Evolutionary conservation across 2,797 vertebrate species (phyloP).

Genomic region (Ispidina picta): DNA sequence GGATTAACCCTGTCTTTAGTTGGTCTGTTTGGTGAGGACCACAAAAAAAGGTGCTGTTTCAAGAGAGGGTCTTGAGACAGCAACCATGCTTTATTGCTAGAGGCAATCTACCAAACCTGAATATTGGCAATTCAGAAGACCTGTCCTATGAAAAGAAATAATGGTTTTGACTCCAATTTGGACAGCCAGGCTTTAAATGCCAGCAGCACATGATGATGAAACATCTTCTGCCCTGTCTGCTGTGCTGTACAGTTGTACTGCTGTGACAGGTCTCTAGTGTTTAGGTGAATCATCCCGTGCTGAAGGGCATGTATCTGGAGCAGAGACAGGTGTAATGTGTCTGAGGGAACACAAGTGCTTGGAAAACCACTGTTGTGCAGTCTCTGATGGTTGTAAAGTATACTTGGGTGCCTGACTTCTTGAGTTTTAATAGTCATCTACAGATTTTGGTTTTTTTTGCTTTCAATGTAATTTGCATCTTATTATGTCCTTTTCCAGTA

Average conservation of each 20-base stretch:
- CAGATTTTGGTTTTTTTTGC: not conserved
- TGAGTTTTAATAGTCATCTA: not conserved
- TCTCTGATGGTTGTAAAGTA: not conserved
- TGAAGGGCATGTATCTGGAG: not conserved
- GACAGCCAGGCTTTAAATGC: not conserved
- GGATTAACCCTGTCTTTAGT: not conserved
- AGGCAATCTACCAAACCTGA: not conserved
- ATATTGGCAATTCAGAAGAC: not conserved
- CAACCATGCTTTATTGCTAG: not conserved
- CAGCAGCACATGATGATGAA: not conserved
- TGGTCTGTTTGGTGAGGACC: not conserved
- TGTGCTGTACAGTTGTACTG: not conserved
- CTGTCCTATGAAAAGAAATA: not conserved
- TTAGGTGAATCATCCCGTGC: not conserved
- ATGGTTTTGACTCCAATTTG: not conserved
- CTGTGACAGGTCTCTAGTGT: not conserved
- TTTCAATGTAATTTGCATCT: not conserved
- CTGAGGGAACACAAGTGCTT: not conserved
- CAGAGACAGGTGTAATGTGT: not conserved
- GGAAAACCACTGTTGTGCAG: not conserved
- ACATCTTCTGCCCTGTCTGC: not conserved
- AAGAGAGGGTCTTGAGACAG: not conserved
- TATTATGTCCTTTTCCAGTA: not conserved
- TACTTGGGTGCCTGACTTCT: not conserved
- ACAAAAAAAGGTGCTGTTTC: not conserved